Evolutionary conservation across 53 echinoderm and acorn worm genomes (phyloP).

Genomic region (Paelopatides confundens): DNA sequence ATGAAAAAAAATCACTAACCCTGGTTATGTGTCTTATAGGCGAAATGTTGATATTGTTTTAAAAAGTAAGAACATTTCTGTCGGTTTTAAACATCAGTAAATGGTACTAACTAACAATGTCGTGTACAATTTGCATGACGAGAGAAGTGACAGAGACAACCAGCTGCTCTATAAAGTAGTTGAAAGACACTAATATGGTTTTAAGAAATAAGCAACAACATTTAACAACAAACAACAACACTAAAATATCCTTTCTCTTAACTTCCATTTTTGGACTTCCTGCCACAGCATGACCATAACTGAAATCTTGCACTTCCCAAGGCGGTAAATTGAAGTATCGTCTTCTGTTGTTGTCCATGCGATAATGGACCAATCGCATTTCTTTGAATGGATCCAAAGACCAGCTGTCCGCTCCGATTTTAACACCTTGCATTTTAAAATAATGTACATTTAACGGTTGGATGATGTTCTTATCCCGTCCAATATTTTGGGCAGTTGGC

Average conservation of each 20-base stretch:
- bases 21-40: no score
- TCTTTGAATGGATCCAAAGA: constrained; percentile 74
- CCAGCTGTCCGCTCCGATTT: constrained; percentile 69
- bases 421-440: constrained; percentile 88
- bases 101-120: no score
- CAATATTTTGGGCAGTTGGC: constrained; percentile 70
- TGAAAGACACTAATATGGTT: no score
- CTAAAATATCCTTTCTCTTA: constrained; percentile 6
- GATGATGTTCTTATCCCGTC: constrained; percentile 82
- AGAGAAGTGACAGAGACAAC: no score
- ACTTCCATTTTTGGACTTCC: constrained; percentile 29
- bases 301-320: constrained; percentile 69
- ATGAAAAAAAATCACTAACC: no score
- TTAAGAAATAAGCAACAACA: no score
- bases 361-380: constrained; percentile 81
- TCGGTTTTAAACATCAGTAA: no score
- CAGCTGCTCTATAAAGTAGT: no score
- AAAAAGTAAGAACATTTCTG: no score
- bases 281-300: constrained; percentile 58
- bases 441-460: constrained; percentile 84
- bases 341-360: constrained; percentile 73
- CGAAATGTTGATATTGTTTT: no score
- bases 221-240: no score
- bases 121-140: no score
- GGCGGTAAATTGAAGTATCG: constrained; percentile 72